Base-by-base conservation (phyloP, 2,113 vertebrate species). In the Choloepus hoffmanni region DNA sequence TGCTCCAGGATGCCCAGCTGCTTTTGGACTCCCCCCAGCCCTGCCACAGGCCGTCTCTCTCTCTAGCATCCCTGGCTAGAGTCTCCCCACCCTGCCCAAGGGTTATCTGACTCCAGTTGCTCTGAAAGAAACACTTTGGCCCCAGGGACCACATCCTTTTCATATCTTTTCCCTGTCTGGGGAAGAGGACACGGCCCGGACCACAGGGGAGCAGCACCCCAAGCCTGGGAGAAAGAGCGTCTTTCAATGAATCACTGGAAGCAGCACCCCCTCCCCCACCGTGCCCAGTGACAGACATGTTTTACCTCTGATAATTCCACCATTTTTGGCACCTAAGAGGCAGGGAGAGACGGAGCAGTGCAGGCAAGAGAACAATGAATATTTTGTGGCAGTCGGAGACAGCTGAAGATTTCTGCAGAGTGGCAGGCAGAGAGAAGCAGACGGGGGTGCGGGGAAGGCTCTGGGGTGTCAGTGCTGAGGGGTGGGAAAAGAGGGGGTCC, bases 361-460 rank as follows among this genome's bases (percentile, higher is more conserved):
- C 45, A 85, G 79, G 45, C 50, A 92, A 93, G 77, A 94, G 97
- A 95, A 88, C 89, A 92, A 48, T 58, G 93, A 91, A 16, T 91
- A 67, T 83, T 91, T 70, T 79, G 92, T 60, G 82, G 83, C 67
- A 91, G 85, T 91, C 4, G 0, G 78, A 97, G 91, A 90, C 74
- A 26, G 23, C 8, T 9, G 72, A 70, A 63, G 76, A 26, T 76
- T 67, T 68, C 60, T 26, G 60, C 3, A 7, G 81, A 43, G 65
- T 77, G 84, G 65, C 63, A 48, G 78, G 26, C 40, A 36, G 77
- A 43, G 55, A 62, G 65, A 28, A 65, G 53, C 60, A 2, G 55
- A 55, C 50, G 26, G 43, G 43, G 43, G 16, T 88, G 78, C 14
- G 43, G 43, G 16, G 28, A 21, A 21, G 7, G 79, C 73, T 60